Evolutionary conservation across 2,888 invertebrate genomes (phyloP).

Genomic region (Brachypalpus laphriformis): DNA sequence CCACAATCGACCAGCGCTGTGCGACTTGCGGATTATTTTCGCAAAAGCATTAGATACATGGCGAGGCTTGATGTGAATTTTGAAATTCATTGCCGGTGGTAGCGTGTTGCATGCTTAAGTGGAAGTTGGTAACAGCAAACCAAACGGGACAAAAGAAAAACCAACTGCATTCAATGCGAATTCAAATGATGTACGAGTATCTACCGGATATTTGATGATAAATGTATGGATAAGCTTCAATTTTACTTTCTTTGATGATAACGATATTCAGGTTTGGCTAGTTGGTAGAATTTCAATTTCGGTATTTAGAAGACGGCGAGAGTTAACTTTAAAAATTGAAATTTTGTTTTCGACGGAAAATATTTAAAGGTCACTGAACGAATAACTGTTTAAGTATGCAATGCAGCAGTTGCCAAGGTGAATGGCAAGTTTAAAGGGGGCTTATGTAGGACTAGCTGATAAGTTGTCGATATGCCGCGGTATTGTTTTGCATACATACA

Average conservation of each 20-base stretch:
- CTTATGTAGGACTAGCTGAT: neutral
- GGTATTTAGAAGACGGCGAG: slow-evolving; percentile 3
- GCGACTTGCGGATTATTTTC: slow-evolving; percentile 27
- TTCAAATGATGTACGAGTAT: slow-evolving; percentile 19
- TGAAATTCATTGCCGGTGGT: slow-evolving; percentile 29
- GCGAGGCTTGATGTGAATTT: slow-evolving; percentile 49
- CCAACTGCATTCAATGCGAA: slow-evolving; percentile 18
- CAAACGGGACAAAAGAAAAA: too few species aligned
- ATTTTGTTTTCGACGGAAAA: neutral
- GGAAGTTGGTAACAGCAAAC: slow-evolving; percentile 8
- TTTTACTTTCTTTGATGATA: slow-evolving; percentile 52
- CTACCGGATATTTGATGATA: slow-evolving; percentile 40
- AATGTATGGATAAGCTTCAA: slow-evolving; percentile 9
- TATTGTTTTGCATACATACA: neutral
- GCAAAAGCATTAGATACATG: slow-evolving; percentile 25
- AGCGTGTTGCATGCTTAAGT: slow-evolving; percentile 31
- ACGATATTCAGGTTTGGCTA: slow-evolving; percentile 17
- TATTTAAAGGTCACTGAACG: slow-evolving; percentile 19
- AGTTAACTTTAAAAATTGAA: slow-evolving; percentile 28
- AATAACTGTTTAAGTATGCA: slow-evolving; percentile 8
- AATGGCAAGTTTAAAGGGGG: slow-evolving; percentile 24
- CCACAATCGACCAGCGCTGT: slow-evolving; percentile 2
- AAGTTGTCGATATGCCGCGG: neutral
- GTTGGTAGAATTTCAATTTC: slow-evolving; percentile 51
- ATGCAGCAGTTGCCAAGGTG: slow-evolving; percentile 11